Conservation (phyloP, 2,113 vertebrate genomes). For the Excalfactoria chinensis region DNA sequence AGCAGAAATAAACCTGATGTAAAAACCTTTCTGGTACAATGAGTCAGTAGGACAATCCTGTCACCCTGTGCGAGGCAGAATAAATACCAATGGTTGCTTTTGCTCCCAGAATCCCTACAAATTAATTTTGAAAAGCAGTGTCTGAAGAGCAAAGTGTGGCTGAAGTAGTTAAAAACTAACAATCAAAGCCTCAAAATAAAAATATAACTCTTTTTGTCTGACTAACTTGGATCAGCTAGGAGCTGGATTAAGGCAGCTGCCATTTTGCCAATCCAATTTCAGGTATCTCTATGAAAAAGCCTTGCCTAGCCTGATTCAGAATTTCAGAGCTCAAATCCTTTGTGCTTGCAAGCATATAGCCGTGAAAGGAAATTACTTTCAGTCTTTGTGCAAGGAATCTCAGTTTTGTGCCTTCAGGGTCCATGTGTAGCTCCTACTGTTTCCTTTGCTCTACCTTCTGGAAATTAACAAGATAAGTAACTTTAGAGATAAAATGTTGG, state of each 20-base stretch:
- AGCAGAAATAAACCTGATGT: not conserved
- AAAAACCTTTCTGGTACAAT: not conserved
- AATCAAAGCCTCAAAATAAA: not conserved
- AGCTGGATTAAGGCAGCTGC: not conserved
- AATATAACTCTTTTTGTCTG: accelerated
- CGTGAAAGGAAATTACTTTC: not conserved
- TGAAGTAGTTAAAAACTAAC: not conserved
- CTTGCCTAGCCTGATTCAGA: not conserved
- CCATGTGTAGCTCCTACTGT: not conserved
- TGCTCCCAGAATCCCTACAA: not conserved
- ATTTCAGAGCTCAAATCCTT: not conserved
- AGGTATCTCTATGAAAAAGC: not conserved
- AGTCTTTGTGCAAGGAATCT: not conserved
- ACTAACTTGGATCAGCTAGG: not conserved
- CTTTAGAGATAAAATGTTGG: not conserved
- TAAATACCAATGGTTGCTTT: not conserved
- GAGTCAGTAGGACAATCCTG: conserved; percentile 25
- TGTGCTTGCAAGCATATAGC: not conserved
- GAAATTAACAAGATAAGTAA: not conserved
- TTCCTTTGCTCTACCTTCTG: not conserved
- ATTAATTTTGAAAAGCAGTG: not conserved
- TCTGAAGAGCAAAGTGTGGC: not conserved
- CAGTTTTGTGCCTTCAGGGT: not conserved
- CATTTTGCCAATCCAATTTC: not conserved
- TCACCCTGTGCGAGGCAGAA: not conserved